Evolutionary conservation across 2,113 vertebrate genomes (phyloP).

Genomic region (Cathartes aura): DNA sequence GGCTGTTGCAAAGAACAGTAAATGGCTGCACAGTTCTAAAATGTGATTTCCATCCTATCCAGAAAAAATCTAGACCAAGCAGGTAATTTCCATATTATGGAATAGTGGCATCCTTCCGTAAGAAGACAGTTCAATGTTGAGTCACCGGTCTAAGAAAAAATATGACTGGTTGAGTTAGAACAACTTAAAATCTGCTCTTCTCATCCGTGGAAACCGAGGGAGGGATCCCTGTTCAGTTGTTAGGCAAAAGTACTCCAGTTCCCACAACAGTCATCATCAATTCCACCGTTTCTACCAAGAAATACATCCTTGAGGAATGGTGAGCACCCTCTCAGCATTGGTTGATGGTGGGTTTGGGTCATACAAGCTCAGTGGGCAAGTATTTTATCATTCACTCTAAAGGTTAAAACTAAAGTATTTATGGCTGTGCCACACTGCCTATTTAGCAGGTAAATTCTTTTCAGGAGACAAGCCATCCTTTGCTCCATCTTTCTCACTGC

Average conservation of each 20-base stretch:
- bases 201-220: neutral
- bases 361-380: neutral
- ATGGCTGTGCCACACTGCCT: neutral
- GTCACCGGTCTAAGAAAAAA: neutral
- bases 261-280: neutral
- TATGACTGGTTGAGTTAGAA: neutral
- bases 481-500: conserved; percentile 44
- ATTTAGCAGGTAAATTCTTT: neutral
- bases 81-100: neutral
- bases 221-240: neutral
- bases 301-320: neutral
- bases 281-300: neutral
- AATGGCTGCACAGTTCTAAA: neutral
- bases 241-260: neutral
- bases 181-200: neutral
- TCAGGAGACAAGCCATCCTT: neutral
- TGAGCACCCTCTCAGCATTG: neutral
- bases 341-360: neutral
- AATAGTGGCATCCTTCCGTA: neutral
- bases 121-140: neutral
- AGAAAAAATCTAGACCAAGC: neutral
- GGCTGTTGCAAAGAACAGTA: neutral
- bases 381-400: neutral
- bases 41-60: neutral
- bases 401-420: neutral